phyloP scores from a whole-genome alignment of 1,140 invertebrate genomes.

The Apis dorsata region DNA sequence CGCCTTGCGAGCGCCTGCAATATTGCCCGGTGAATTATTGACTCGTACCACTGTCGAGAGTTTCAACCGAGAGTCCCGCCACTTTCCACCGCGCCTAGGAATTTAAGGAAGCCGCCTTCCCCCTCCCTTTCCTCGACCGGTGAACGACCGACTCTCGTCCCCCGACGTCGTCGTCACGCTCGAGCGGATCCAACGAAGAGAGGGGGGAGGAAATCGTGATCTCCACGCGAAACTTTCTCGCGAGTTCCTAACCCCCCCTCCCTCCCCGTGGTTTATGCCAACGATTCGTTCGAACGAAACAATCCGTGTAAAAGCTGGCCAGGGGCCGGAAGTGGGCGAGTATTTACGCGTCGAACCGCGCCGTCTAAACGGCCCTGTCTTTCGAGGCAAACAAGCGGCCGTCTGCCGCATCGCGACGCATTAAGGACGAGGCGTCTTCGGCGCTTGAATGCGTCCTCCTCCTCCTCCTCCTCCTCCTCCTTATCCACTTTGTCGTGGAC shows the following conservation, averaged over 20 bases:
- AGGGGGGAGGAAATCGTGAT: too few relatives aligned
- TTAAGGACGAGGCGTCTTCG: slow-evolving; percentile 51
- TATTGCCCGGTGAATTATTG: slow-evolving; percentile 29
- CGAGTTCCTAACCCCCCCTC: neutral
- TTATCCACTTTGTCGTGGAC: too few relatives aligned
- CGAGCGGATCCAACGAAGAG: too few relatives aligned
- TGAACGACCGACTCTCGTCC: neutral
- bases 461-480: too few relatives aligned
- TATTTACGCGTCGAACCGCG: slow-evolving; percentile 54
- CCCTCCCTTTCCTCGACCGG: too few relatives aligned
- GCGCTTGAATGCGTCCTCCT: slow-evolving; percentile 10
- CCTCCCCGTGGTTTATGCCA: neutral
- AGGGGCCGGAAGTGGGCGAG: slow-evolving; percentile 29
- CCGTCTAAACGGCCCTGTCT: slow-evolving; percentile 25
- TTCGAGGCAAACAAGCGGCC: slow-evolving; percentile 48
- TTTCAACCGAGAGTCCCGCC: neutral
- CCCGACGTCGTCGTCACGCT: too few relatives aligned
- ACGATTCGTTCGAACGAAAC: slow-evolving; percentile 12
- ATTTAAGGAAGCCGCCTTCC: slow-evolving; percentile 6
- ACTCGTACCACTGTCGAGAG: slow-evolving; percentile 5
- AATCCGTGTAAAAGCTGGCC: slow-evolving; percentile 37
- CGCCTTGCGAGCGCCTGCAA: neutral
- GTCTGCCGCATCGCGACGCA: slow-evolving; percentile 45
- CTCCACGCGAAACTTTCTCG: slow-evolving; percentile 7
- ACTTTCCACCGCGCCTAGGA: neutral